Conservation (phyloP, 2,113 vertebrate species). For the Apaloderma vittatum region DNA sequence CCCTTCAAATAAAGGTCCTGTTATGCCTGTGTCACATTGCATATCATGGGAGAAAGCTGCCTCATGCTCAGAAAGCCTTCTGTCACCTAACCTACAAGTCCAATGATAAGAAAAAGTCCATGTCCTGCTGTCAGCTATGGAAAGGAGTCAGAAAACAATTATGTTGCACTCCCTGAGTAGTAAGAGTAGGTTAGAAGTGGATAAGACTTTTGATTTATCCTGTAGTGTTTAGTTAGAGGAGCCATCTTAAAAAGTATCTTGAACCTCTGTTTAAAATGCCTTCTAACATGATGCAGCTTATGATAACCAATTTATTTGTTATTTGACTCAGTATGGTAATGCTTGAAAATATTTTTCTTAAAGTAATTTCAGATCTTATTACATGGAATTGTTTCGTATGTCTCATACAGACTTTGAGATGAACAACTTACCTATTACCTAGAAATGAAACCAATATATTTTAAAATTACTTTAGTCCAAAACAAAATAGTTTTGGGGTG, state of each 20-base stretch:
- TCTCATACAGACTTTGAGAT: not conserved
- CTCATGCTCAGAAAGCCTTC: not conserved
- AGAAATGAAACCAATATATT: not conserved
- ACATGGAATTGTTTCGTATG: not conserved
- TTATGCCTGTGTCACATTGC: not conserved
- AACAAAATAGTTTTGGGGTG: not conserved
- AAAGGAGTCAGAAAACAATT: not conserved
- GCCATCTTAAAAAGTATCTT: not conserved
- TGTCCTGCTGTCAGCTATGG: not conserved
- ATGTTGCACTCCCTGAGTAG: not conserved
- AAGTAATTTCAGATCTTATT: not conserved
- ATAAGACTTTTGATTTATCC: not conserved
- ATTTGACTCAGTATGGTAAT: not conserved
- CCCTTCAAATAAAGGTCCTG: not conserved
- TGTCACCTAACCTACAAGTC: not conserved
- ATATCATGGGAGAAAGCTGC: not conserved
- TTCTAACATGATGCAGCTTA: not conserved
- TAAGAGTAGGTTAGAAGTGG: not conserved
- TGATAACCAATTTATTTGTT: not conserved
- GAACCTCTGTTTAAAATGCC: not conserved
- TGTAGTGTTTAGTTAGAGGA: not conserved
- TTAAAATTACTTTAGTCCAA: not conserved
- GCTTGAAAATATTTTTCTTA: not conserved
- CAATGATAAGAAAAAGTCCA: not conserved
- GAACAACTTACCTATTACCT: not conserved